These are phyloP conservation scores for Theocolax elegans DNA, from an alignment of 1,140 invertebrate genomes.

Conservation along the genomic window DNA sequence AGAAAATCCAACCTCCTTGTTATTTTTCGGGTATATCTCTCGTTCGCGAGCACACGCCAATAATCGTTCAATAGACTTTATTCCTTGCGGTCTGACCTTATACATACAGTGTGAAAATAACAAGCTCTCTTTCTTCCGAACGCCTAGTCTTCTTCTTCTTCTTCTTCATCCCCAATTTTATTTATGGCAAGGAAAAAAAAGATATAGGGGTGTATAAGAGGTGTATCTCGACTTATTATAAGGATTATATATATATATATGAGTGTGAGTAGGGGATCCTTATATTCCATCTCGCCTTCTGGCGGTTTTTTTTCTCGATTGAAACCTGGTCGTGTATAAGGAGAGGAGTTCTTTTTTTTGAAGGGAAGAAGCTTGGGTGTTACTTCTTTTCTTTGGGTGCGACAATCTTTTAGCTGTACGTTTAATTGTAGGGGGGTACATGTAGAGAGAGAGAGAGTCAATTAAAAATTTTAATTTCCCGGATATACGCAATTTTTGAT, in stretches of 20 bases:
- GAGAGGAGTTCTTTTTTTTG: no score
- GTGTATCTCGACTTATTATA: conserved; percentile 38
- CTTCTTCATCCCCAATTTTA: conserved; percentile 49
- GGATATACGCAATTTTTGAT: no score
- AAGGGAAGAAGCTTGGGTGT: no score
- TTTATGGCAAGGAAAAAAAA: conserved; percentile 41
- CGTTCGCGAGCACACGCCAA: not conserved
- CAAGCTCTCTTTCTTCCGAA: conserved; percentile 47
- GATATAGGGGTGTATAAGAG: conserved; percentile 21
- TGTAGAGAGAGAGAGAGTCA: no score
- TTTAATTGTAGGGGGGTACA: no score
- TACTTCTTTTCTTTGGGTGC: no score
- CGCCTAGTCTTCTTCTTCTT: conserved; percentile 13
- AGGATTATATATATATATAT: conserved; percentile 13
- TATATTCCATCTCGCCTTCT: not conserved
- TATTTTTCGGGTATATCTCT: conserved; percentile 45
- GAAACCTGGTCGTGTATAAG: no score
- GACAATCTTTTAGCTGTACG: no score
- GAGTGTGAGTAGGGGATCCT: not conserved
- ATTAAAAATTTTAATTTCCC: no score
- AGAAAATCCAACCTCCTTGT: conserved; percentile 45
- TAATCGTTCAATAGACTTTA: conserved; percentile 21
- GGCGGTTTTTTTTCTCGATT: no score
- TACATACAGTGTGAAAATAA: conserved; percentile 57
- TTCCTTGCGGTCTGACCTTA: conserved; percentile 33